Conservation (phyloP, 1,140 invertebrate genomes). For the Phymorhynchus buccinoides region DNA sequence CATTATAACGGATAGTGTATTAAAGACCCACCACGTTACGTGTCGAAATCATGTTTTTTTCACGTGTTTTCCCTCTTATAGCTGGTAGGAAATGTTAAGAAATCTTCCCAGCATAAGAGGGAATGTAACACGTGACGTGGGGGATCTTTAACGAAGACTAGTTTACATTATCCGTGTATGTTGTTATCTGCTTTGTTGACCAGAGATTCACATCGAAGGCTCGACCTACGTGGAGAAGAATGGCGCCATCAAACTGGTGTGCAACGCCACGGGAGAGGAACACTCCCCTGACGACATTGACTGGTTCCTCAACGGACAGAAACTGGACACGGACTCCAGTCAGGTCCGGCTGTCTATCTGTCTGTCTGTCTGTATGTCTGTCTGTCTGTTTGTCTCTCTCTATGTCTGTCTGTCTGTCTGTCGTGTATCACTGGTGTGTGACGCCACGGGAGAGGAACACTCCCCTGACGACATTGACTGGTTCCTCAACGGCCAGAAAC, state of each 20-base stretch:
- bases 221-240: constrained; percentile 60
- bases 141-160: no score
- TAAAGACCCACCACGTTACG: no score
- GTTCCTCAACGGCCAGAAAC: constrained; percentile 64
- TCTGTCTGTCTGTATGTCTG: neutral
- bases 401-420: neutral
- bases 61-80: no score
- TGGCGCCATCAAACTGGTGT: constrained; percentile 53
- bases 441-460: constrained; percentile 63
- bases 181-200: no score
- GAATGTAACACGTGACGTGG: no score
- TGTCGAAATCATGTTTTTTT: no score
- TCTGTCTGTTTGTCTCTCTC: neutral
- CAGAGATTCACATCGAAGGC: constrained; percentile 63
- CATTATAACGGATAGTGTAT: no score
- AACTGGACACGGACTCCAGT: constrained; percentile 51
- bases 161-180: no score
- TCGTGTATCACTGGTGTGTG: constrained; percentile 55
- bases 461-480: constrained; percentile 64
- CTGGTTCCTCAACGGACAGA: constrained; percentile 66
- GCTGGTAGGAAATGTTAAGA: no score
- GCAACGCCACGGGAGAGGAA: constrained; percentile 64
- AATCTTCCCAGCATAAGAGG: no score
- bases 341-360: neutral
- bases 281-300: constrained; percentile 62